Evolutionary conservation across 2,888 invertebrate genomes (phyloP), one percentile per base, ranked within the genome.

Genomic region (Apamea crenata): DNA sequence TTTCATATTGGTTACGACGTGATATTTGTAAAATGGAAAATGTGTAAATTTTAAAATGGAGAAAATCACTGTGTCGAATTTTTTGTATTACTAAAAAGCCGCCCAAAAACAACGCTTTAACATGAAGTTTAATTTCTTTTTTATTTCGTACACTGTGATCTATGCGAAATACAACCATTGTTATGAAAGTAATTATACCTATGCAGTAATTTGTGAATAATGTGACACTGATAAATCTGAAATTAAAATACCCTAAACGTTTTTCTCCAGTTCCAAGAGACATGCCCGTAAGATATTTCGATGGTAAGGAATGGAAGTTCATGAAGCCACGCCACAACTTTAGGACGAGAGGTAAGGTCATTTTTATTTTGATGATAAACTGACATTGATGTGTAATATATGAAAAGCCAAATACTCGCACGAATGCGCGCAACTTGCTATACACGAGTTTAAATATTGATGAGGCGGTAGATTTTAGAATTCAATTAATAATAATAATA

Each of bases 281-380:
- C 36, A 61, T 65, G 73, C 85, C 88, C 2, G 5, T 66, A 16
- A 83, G 75, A 80, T 88, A 80, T 82, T 88, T 82, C 59, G 78
- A 88, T 70, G 88, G 88, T n/a, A 83, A n/a, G 0, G 67, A 79
- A 16, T 88, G 88, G 88, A 85, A 65, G 72, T 32, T 61, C 29
- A 40, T 87, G 50, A 79, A 80, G 36, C 32, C 77, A 32, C 85
- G 61, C 2, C 40, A 70, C 4, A 12, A 5, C 18, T 2, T 69
- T 7, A 65, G 25, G 63, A 53, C 32, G 29, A 61, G 32, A 69
- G 82, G 85, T 84, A 79, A 75, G 77, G 16, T 1, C 18, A 59
- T 47, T 29, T 32, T 32, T 29, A 32, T 7, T 16, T 6, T 50
- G 2, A n/a, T 63, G 14, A 50, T 2, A 61, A 32, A 25, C 25